These are phyloP conservation scores for Pomatostomus ruficeps DNA, from an alignment of 2,113 vertebrate genomes.

Conservation along the genomic window DNA sequence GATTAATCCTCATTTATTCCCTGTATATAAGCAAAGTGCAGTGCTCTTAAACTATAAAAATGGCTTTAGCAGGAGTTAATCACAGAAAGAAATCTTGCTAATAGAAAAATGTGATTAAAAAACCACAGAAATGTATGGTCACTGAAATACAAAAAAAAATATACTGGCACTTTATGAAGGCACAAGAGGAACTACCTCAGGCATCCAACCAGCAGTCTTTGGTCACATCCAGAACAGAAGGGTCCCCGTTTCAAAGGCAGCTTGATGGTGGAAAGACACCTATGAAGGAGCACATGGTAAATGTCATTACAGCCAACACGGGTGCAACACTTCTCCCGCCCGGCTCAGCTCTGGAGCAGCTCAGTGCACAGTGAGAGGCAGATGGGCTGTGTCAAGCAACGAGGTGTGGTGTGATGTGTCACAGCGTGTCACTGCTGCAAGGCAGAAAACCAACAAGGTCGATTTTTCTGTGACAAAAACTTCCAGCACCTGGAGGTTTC, in stretches of 20 bases:
- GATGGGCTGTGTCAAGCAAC: not conserved
- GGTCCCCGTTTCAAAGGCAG: not conserved
- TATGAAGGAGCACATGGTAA: not conserved
- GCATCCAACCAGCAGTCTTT: not conserved
- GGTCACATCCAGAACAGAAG: not conserved
- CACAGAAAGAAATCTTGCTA: not conserved
- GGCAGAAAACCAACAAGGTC: not conserved
- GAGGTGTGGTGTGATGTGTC: not conserved
- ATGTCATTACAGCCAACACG: rapidly evolving
- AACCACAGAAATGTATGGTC: not conserved
- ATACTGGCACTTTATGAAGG: not conserved
- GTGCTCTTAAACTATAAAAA: not conserved
- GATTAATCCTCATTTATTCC: not conserved
- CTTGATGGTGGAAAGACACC: not conserved
- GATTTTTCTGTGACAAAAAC: not conserved
- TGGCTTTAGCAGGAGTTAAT: not conserved
- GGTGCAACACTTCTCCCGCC: too few species aligned
- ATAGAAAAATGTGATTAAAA: not conserved
- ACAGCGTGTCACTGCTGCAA: not conserved
- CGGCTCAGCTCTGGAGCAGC: not conserved
- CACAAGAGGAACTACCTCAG: not conserved
- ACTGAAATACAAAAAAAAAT: not conserved
- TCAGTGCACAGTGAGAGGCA: not conserved
- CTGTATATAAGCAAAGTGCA: not conserved
- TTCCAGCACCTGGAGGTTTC: not conserved